phyloP scores from a whole-genome alignment of 2,797 vertebrate species.

The Aselliscus stoliczkanus region DNA sequence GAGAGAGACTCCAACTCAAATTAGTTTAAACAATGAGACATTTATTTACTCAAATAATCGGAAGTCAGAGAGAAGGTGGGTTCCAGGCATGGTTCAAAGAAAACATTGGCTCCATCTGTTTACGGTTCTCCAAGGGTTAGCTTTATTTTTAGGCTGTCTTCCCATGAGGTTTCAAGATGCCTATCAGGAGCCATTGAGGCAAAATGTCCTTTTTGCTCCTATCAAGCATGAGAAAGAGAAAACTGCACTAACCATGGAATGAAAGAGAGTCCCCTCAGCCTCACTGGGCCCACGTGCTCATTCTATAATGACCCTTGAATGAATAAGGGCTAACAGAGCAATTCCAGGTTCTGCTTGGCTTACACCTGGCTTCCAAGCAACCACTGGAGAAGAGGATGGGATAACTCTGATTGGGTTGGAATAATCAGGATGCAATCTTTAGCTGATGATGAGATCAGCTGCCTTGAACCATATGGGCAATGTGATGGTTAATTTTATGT shows the following conservation, averaged over 20 bases:
- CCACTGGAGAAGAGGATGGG: background rate
- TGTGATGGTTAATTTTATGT: background rate
- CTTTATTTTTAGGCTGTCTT: background rate
- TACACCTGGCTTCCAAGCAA: background rate
- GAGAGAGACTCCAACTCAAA: background rate
- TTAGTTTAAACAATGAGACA: background rate
- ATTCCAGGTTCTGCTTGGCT: background rate
- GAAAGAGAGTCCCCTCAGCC: background rate
- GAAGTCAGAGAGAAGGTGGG: background rate
- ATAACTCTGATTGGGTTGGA: background rate
- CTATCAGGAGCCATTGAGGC: background rate
- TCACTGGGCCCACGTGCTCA: background rate
- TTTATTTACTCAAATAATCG: background rate
- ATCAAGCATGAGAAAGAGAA: background rate
- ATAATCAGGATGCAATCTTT: background rate
- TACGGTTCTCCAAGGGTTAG: background rate
- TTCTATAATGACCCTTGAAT: background rate
- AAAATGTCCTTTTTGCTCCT: background rate
- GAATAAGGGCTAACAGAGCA: background rate
- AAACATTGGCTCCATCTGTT: background rate
- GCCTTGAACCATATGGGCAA: background rate
- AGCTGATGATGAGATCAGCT: background rate
- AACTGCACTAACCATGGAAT: background rate
- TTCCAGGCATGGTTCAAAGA: background rate
- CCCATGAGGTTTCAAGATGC: background rate